A percentile compares a stretch with the other conserved stretches of the same genome.
phyloP scores from a whole-genome alignment of 1,140 invertebrate species.

The Branchinecta lindahli region DNA sequence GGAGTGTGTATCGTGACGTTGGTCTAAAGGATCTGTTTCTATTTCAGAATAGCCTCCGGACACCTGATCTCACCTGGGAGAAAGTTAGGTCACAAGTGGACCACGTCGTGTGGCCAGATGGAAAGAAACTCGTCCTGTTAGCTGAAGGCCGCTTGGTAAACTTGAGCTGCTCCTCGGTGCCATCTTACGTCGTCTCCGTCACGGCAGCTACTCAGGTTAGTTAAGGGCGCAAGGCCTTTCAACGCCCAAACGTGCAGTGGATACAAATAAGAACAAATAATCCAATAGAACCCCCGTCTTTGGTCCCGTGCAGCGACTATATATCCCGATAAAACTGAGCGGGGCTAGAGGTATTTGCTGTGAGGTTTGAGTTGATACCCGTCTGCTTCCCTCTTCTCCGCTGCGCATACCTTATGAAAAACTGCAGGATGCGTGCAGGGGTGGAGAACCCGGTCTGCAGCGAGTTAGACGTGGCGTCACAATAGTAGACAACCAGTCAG shows the following conservation, averaged over 20 bases:
- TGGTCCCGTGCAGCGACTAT: too few species aligned
- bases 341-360: too few species aligned
- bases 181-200: constrained; percentile 92
- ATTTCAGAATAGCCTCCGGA: constrained; percentile 68
- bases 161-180: constrained; percentile 89
- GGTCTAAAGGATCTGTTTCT: background rate
- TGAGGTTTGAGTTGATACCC: too few species aligned
- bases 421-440: too few species aligned
- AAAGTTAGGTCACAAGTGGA: constrained; percentile 93
- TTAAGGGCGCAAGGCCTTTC: background rate
- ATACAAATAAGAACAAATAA: constrained; percentile 4
- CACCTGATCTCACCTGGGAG: constrained; percentile 90
- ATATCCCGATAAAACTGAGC: too few species aligned
- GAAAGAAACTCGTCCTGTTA: constrained; percentile 75
- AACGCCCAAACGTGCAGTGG: background rate
- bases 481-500: too few species aligned
- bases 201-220: constrained; percentile 73
- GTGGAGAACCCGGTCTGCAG: too few species aligned
- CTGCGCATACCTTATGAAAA: too few species aligned
- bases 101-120: constrained; percentile 89
- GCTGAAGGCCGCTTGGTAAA: constrained; percentile 91
- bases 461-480: too few species aligned
- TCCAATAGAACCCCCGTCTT: too few species aligned
- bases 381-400: too few species aligned
- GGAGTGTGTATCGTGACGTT: background rate